Base-by-base conservation (phyloP, 1,140 invertebrate genomes). In the Sitophilus oryzae region DNA sequence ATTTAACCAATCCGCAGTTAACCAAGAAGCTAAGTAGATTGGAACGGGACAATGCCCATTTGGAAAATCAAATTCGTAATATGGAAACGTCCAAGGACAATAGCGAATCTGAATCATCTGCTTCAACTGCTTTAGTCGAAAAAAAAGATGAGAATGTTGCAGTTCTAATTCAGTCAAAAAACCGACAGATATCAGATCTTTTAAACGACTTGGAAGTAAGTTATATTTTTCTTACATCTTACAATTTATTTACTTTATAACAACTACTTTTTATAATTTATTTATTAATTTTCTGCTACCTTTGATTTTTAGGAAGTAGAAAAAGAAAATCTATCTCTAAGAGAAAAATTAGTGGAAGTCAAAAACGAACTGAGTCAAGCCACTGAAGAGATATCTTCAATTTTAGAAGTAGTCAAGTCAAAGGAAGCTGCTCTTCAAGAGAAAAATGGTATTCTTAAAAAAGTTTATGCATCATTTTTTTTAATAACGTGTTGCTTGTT, bases 171-270 rank as follows among this genome's bases (percentile, higher is more conserved):
- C 71, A 76, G 30, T 74, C 74, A 48, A 85, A 83, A 67, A 85
- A 84, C 69, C 77, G 76, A 59, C 83, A 86, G 62, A 83, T 86
- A 16, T 78, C 78, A 51, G 80, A 81, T 63, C 68, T 86, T 2
- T 69, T 86, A 21, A 66, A 66, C 40, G 83, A 86, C 65, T 73
- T 85, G 37, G 82, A 85, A 68, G 82, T 84, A 73, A 59, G 61
- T 45, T 25, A n/a, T n/a, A n/a, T n/a, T n/a, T n/a, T n/a, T n/a
- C n/a, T n/a, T n/a, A n/a, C n/a, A n/a, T n/a, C n/a, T n/a, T n/a
- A n/a, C n/a, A n/a, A n/a, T n/a, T n/a, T n/a, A n/a, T n/a, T n/a
- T n/a, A n/a, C 5, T 21, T 46, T 25, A 15, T 2, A 47, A 45
- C 21, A 45, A 11, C 11, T n/a, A 22, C n/a, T 45, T n/a, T 19